Evolutionary conservation across 2,888 invertebrate genomes (phyloP).

Genomic region (Drosophila siamana): DNA sequence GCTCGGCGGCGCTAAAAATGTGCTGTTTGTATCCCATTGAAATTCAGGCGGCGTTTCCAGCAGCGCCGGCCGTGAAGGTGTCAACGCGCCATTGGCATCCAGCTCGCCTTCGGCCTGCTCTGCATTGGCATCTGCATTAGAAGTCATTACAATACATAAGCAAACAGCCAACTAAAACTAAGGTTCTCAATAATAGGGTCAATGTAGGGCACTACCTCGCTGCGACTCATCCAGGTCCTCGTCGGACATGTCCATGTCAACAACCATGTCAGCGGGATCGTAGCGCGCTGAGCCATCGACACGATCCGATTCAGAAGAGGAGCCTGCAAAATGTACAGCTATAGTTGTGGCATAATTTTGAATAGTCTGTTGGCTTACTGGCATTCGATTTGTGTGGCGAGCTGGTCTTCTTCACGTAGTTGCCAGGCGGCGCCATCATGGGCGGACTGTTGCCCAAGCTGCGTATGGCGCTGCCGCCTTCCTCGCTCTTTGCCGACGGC

Average conservation of each 20-base stretch:
- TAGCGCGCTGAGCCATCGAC: constrained; percentile 80
- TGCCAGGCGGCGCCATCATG: constrained; percentile 72
- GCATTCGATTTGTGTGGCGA: constrained; percentile 81
- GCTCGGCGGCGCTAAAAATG: constrained; percentile 44
- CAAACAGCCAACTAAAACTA: constrained; percentile 26
- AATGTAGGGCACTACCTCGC: constrained; percentile 74
- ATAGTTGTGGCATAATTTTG: background rate
- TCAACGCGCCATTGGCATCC: constrained; percentile 56
- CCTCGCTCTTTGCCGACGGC: constrained; percentile 40
- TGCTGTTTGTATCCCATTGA: constrained; percentile 74
- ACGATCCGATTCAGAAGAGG: constrained; percentile 77
- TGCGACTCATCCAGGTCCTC: constrained; percentile 88
- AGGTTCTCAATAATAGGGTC: background rate
- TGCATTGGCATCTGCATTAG: constrained; percentile 56
- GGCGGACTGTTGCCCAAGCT: constrained; percentile 55
- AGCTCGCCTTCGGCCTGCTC: constrained; percentile 52
- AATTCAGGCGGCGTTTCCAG: constrained; percentile 82
- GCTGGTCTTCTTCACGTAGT: constrained; percentile 50
- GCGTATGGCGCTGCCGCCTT: constrained; percentile 52
- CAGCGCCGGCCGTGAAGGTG: constrained; percentile 73
- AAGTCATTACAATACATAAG: constrained; percentile 21
- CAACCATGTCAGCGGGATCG: constrained; percentile 89
- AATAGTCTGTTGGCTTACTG: constrained; percentile 61
- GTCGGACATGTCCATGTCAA: constrained; percentile 95
- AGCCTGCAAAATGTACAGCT: constrained; percentile 58